A percentile compares a stretch with the other conserved stretches of the same genome.
Conservation (phyloP, 2,888 invertebrate species). For the Cancer borealis region DNA sequence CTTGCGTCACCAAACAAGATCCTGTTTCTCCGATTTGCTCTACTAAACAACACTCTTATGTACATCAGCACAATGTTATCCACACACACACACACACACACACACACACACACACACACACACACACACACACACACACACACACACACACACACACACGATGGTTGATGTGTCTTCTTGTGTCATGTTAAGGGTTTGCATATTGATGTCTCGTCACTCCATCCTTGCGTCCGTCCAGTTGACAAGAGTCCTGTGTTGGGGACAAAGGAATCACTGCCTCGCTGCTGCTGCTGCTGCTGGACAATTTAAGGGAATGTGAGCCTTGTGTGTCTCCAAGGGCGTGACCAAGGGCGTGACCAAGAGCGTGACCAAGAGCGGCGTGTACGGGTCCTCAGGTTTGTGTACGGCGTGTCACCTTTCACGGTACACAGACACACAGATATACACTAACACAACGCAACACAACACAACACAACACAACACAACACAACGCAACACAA, state of each 20-base stretch:
- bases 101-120: not conserved
- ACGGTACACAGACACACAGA: not conserved
- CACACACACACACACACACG: slow-evolving; percentile 12
- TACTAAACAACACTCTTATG: not conserved
- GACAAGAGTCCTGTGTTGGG: not conserved
- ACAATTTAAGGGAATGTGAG: not conserved
- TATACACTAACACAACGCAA: not conserved
- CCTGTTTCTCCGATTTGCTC: not conserved
- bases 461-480: no score
- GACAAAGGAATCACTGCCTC: not conserved
- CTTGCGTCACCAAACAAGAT: not conserved
- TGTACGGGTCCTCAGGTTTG: not conserved
- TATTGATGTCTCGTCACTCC: not conserved
- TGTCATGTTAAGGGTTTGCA: no score
- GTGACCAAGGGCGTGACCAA: not conserved
- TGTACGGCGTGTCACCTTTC: not conserved
- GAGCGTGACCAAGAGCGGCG: not conserved
- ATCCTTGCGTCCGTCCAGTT: not conserved
- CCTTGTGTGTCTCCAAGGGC: not conserved
- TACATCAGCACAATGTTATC: not conserved
- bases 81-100: not conserved
- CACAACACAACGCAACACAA: not conserved
- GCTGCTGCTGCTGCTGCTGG: not conserved
- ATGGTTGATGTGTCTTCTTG: not conserved
- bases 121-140: slow-evolving; percentile 33